Conservation (phyloP, 2,113 vertebrate genomes). For the Xenus cinereus region DNA sequence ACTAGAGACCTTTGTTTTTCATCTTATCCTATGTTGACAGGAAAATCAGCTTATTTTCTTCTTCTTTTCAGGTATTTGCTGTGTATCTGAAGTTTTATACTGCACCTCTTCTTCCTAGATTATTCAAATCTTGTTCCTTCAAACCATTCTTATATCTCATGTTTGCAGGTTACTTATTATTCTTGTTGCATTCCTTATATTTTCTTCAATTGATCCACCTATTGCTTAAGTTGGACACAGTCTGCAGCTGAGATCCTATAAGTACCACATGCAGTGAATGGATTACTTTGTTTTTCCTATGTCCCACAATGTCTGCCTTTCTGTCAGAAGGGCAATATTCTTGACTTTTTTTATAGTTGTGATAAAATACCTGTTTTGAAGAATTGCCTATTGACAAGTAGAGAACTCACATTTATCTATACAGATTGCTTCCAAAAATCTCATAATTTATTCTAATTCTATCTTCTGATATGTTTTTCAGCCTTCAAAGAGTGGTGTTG, state of each 20-base stretch:
- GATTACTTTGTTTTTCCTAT: not conserved
- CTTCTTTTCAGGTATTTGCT: not conserved
- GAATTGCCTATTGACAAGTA: not conserved
- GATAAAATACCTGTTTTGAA: not conserved
- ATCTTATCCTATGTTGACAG: not conserved
- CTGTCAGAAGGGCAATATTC: not conserved
- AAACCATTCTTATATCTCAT: not conserved
- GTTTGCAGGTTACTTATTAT: not conserved
- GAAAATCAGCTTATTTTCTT: not conserved
- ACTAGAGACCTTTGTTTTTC: not conserved
- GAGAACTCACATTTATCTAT: not conserved
- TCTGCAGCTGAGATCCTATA: not conserved
- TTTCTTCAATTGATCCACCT: not conserved
- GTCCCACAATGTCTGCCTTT: not conserved
- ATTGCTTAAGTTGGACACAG: not conserved
- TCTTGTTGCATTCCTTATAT: not conserved
- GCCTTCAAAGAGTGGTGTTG: not conserved
- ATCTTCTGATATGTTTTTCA: not conserved
- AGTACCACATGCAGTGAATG: not conserved
- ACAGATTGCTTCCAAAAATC: not conserved
- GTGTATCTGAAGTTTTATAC: not conserved
- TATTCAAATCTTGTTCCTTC: not conserved
- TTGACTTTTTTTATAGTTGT: not conserved
- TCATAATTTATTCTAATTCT: not conserved
- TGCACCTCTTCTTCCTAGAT: not conserved